Evolutionary conservation across 2,888 invertebrate species (phyloP).

Genomic region (Drosophila prolongata): DNA sequence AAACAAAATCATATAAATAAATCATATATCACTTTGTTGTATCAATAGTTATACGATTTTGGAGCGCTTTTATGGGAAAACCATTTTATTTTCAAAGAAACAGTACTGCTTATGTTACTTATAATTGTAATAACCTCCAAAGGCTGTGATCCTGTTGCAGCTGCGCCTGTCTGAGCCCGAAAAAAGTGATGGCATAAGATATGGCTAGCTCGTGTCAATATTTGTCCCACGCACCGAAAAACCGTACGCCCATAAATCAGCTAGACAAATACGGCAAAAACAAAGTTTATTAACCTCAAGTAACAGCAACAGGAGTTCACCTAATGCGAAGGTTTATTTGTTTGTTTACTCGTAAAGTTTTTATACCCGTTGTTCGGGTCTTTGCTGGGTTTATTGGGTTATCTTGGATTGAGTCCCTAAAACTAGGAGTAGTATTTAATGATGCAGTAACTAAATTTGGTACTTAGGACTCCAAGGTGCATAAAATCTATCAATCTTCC

Average conservation of each 20-base stretch:
- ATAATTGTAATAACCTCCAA: too few species aligned
- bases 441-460: not conserved
- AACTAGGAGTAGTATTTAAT: not conserved
- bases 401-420: not conserved
- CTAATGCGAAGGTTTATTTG: slow-evolving; percentile 51
- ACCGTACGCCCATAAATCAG: slow-evolving; percentile 67
- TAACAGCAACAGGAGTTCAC: slow-evolving; percentile 47
- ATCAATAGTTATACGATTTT: too few species aligned
- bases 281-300: slow-evolving; percentile 58
- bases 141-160: not conserved
- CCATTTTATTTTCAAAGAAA: too few species aligned
- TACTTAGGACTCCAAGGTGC: too few species aligned
- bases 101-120: too few species aligned
- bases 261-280: slow-evolving; percentile 61
- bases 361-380: slow-evolving; percentile 9
- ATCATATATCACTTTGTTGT: too few species aligned
- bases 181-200: slow-evolving; percentile 50
- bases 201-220: slow-evolving; percentile 60
- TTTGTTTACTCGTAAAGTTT: slow-evolving; percentile 53
- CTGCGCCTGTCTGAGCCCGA: slow-evolving; percentile 45
- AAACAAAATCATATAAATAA: too few species aligned
- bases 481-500: not conserved
- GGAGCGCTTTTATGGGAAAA: too few species aligned
- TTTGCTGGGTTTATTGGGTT: slow-evolving; percentile 7
- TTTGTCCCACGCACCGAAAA: slow-evolving; percentile 56